Conservation (phyloP, 2,888 invertebrate genomes). For the Caradrina clavipalpis region DNA sequence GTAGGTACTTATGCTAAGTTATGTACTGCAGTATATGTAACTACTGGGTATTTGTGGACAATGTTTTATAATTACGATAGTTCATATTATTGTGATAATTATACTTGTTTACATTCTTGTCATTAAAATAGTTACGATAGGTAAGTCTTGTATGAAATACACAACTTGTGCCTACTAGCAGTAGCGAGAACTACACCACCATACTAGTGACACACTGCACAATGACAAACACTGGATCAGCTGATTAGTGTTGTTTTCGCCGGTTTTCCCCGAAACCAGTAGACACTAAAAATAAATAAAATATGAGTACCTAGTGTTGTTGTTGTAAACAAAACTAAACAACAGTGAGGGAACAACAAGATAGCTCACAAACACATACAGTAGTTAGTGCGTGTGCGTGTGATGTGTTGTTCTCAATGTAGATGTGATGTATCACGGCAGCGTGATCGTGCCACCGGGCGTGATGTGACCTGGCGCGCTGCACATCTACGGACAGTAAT, state of each 20-base stretch:
- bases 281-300: slow-evolving; percentile 10
- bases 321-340: slow-evolving; percentile 27
- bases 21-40: no score
- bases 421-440: neutral
- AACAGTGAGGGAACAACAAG: slow-evolving; percentile 9
- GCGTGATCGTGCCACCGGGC: no score
- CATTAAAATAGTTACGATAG: no score
- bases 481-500: slow-evolving; percentile 1
- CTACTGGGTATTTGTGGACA: no score
- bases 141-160: no score
- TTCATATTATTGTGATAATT: no score
- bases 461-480: neutral
- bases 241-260: neutral
- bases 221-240: slow-evolving; percentile 12
- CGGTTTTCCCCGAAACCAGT: no score
- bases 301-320: slow-evolving; percentile 16
- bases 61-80: neutral
- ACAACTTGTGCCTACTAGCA: no score
- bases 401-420: slow-evolving; percentile 1
- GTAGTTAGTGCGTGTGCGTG: neutral
- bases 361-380: slow-evolving; percentile 4
- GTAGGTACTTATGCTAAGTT: no score
- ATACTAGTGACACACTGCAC: neutral
- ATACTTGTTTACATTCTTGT: no score
- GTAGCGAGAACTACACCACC: no score